Base-by-base conservation (phyloP, 2,797 vertebrate genomes). In the Pseudochaenichthys georgianus region DNA sequence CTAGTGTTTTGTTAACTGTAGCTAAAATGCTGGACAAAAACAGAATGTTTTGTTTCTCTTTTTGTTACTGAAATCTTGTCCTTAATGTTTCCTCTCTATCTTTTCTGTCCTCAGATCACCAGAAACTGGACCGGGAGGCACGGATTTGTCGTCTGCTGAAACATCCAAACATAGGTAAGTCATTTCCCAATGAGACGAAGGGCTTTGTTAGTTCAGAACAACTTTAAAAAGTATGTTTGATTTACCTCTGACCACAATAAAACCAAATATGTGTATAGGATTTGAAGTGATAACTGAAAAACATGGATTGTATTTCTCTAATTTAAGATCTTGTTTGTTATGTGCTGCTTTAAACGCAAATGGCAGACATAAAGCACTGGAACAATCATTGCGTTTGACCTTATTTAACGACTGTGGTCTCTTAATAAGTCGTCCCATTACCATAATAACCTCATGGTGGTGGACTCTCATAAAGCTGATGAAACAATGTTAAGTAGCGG, bases 91-190 rank as follows among this genome's bases (percentile, higher is more conserved):
- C 43, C 31, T 66, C n/a, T 68, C 13, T 86, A 5, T 43, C 64
- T 72, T 71, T 60, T 74, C 64, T 52, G 2, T 41, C 52, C 83
- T 78, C 93, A 99, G 98, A 99, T 96, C 98, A 99, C 82, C 98
- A 99, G 96, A 99, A 99, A 91, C 92, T 99, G 91, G 98, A 99
- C 87, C 96, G 98, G 81, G 98, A 99, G 94, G 98, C 98, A 38
- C 96, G 97, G 91, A 99, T 99, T 92, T 99, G 98, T 87, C 97
- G 98, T 71, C 96, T 99, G 82, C 94, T 99, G 83, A 99, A 99
- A 90, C 98, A 99, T 81, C 96, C 97, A 64, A 99, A 99, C 94
- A 99, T 99, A 59, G 98, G 98, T 99, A 93, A 96, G 96, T 92
- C 75, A 34, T 13, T 59, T 62, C n/a, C 41, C 8, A 42, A 34